Base-by-base conservation (phyloP, 2,888 invertebrate species). In the Sialis lutaria region DNA sequence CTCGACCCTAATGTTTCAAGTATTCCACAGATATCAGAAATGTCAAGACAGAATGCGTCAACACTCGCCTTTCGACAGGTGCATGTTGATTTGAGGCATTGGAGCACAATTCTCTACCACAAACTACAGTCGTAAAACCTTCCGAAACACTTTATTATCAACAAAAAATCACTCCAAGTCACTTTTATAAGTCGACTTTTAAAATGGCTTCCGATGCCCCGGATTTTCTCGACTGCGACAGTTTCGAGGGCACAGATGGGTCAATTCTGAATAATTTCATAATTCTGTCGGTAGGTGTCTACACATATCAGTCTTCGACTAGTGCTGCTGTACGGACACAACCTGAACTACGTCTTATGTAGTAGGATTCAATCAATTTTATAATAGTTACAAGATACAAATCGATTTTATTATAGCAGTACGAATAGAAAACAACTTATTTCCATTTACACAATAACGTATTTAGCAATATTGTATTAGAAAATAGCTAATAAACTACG, bases 131-230 rank as follows among this genome's bases (percentile, higher is more conserved):
- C 13, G 13, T 31, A 30, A 33, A 22, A 32, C 34, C 9, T 13
- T 34, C 31, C 42, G 32, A 10, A 39, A 39, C 39, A 10, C 10
- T 6, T 22, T n/a, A 44, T 34, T 34, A 34, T 34, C 7, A 12
- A 44, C 32, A 31, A 40, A 39, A 45, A 39, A 39, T 39, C 45
- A 45, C 45, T 30, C 34, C 31, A 45, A 45, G 39, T 39, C 45
- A 45, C 45, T 31, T 22, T 22, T 22, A 22, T 40, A 32, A 30
- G 31, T 45, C 22, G 31, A 31, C 30, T 45, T 45, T 45, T 61
- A 64, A 64, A 63, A 64, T 64, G 64, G 64, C 64, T 62, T 60
- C 60, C 61, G 51, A 55, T 57, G 57, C 35, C 61, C 60, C 60
- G 57, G 61, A 61, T 62, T 63, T 60, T 61, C 60, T 59, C 62